phyloP scores from a whole-genome alignment of 2,797 vertebrate genomes.

The Xyrichtys novacula region DNA sequence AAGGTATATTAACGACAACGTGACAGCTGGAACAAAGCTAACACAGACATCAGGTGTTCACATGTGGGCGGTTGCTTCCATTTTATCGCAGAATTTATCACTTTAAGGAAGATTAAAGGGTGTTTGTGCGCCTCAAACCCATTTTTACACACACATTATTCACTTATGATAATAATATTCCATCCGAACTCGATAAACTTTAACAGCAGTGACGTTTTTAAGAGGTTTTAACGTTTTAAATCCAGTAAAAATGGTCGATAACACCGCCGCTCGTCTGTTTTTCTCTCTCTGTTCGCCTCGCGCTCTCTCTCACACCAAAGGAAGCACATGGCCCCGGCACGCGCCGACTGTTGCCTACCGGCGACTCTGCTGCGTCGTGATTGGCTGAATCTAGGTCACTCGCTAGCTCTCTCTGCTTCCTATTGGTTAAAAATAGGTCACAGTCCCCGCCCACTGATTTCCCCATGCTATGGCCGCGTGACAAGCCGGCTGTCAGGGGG shows the following conservation, averaged over 20 bases:
- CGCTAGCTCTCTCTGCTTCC: constrained; percentile 66
- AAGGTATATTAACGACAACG: constrained; percentile 4
- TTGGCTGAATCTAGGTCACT: constrained; percentile 91
- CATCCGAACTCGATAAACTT: no score
- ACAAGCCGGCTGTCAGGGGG: constrained; percentile 44
- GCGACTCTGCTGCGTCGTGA: constrained; percentile 62
- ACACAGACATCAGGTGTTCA: background rate
- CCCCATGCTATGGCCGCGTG: constrained; percentile 84
- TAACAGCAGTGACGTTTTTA: background rate
- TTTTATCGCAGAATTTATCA: background rate
- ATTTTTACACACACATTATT: no score
- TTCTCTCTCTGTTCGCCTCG: constrained; percentile 24
- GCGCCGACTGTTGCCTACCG: constrained; percentile 80
- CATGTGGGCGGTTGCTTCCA: background rate
- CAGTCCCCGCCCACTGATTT: constrained; percentile 85
- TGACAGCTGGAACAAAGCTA: constrained; percentile 21
- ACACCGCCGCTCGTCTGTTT: background rate
- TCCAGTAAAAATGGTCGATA: background rate
- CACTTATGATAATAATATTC: no score
- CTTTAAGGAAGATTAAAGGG: background rate
- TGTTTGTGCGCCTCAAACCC: background rate
- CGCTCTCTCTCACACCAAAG: constrained; percentile 27
- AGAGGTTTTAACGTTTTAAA: background rate
- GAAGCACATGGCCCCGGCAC: constrained; percentile 84
- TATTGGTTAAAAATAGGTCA: constrained; percentile 94